Conservation (phyloP, 2,888 invertebrate species). For the Leptinotarsa rubiginosa region DNA sequence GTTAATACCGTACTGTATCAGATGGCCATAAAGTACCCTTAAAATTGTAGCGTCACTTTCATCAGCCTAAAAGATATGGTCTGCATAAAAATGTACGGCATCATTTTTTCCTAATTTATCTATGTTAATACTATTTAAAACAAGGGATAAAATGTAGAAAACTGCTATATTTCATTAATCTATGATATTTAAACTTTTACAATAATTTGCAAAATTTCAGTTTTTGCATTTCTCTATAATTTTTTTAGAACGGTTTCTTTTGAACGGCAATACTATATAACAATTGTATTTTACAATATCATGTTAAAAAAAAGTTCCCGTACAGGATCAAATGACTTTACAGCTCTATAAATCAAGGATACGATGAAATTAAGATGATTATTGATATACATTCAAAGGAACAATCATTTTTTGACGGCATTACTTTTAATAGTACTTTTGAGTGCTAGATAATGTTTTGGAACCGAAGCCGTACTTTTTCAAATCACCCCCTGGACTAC, state of each 20-base stretch:
- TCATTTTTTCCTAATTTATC: neutral
- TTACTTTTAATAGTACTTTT: neutral
- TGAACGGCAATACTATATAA: neutral
- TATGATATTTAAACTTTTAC: neutral
- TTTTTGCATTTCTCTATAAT: neutral
- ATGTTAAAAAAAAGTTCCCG: neutral
- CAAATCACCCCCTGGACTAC: too few relatives aligned
- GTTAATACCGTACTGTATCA: neutral
- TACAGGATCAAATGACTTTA: neutral
- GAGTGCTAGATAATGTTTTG: neutral
- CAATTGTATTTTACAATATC: neutral
- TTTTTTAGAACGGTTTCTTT: neutral
- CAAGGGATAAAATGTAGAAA: neutral
- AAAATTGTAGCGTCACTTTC: neutral
- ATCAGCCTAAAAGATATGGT: neutral
- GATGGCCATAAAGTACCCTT: slow-evolving; percentile 3
- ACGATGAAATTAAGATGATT: neutral
- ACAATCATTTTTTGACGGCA: neutral
- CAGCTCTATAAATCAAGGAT: neutral
- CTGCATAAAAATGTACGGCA: neutral
- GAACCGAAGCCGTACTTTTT: too few relatives aligned
- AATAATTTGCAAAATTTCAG: neutral
- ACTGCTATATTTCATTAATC: neutral
- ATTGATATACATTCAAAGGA: neutral
- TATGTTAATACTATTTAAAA: neutral